phyloP scores from a whole-genome alignment of 2,888 invertebrate species.

The Frankliniella intonsa region DNA sequence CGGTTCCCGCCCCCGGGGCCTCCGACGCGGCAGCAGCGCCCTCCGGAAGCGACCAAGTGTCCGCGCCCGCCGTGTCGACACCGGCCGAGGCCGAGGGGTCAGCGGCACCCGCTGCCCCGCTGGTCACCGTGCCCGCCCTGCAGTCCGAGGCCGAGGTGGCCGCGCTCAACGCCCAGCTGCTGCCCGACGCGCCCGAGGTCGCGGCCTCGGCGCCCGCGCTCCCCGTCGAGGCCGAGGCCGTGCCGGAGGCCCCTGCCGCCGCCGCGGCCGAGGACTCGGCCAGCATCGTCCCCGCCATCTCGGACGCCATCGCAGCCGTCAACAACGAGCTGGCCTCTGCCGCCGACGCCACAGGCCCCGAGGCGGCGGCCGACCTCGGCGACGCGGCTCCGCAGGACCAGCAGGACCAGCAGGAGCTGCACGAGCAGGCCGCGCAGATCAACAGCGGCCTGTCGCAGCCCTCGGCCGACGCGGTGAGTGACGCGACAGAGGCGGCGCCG shows the following conservation, averaged over 20 bases:
- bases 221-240: not conserved
- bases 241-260: not conserved
- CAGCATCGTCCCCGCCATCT: not conserved
- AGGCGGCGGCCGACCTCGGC: not conserved
- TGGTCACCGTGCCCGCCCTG: not conserved
- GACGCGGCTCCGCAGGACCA: not conserved
- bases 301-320: constrained; percentile 12
- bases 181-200: not conserved
- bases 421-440: constrained; percentile 3
- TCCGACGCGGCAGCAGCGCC: not conserved
- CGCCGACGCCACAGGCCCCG: not conserved
- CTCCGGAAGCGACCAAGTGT: not conserved
- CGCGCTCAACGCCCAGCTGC: not conserved
- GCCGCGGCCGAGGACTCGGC: not conserved
- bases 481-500: not conserved
- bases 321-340: not conserved
- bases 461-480: not conserved
- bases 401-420: not conserved
- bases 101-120: not conserved
- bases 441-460: not conserved
- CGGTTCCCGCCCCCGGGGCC: not conserved
- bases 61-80: not conserved
- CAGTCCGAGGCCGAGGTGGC: not conserved
- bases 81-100: not conserved
- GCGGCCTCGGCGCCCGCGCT: not conserved